Base-by-base conservation (phyloP, 2,113 vertebrate species). In the Sialia sialis region DNA sequence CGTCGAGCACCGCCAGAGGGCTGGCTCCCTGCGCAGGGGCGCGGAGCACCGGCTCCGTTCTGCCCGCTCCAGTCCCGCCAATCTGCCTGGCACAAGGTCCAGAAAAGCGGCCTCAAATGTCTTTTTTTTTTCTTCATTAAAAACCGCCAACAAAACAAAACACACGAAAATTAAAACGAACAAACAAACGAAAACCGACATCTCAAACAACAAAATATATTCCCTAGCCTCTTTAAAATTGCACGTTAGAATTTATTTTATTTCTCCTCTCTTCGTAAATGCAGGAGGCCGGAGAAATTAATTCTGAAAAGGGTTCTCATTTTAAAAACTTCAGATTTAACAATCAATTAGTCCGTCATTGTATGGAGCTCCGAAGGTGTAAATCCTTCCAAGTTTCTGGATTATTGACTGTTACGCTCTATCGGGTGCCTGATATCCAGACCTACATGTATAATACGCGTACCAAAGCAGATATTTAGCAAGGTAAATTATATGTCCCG, bases 361-460 rank as follows among this genome's bases (percentile, higher is more conserved):
- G 70, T 75, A 39, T 11, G 84, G 55, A 66, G 38, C 56, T 88
- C 59, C 52, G 55, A 64, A 48, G 87, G 81, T 79, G 92, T 86
- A 95, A 95, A 95, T 93, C 91, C 87, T 76, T 84, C 91, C 67
- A 17, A 38, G 48, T 70, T 85, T 64, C 48, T 44, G 87, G 87
- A 81, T 92, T 91, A 93, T 73, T 72, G 54, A 55, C 91, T 86
- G 84, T 75, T 87, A 82, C 74, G 67, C 51, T 90, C 80, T 69
- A 41, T 26, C 41, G 73, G 55, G 59, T 41, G 46, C 82, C 4
- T 49, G 22, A 77, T 54, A 67, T 54, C 82, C 67, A 75, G 48
- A 38, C 26, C 29, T 43, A 62, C 69, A 26, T 20, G 32, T 39
- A 10, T 82, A 93, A 74, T 84, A 67, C 27, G 83, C 81, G 64